Conservation (phyloP, 2,113 vertebrate species). For the Haemorhous mexicanus region DNA sequence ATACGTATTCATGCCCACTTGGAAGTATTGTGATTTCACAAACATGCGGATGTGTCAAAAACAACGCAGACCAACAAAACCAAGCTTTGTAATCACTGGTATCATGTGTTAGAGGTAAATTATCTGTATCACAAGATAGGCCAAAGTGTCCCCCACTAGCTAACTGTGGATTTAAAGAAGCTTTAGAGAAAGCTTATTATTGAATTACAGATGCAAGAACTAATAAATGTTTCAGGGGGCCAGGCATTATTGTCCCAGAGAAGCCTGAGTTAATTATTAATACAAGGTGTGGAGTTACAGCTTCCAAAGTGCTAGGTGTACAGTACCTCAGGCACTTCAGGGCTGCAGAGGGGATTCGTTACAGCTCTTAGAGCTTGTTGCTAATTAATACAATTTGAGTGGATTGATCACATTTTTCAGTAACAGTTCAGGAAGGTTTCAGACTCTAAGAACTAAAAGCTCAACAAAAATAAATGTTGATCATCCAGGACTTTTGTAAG, state of each 20-base stretch:
- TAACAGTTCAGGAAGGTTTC: conserved; percentile 50
- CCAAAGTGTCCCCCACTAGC: conserved; percentile 45
- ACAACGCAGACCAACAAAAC: conserved; percentile 17
- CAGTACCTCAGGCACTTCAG: neutral
- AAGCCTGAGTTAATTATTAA: conserved; percentile 75
- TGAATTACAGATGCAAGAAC: conserved; percentile 67
- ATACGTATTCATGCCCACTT: neutral
- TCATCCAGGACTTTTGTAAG: neutral
- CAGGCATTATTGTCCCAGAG: conserved; percentile 62
- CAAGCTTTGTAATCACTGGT: conserved; percentile 43
- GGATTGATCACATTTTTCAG: conserved; percentile 43
- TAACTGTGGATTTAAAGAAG: conserved; percentile 70
- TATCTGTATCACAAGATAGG: conserved; percentile 65
- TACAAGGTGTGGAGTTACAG: conserved; percentile 68
- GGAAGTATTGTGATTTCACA: neutral
- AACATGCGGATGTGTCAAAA: conserved; percentile 54
- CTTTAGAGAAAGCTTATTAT: conserved; percentile 67
- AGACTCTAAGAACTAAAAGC: neutral
- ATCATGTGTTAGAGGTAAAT: conserved; percentile 66
- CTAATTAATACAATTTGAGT: conserved; percentile 15
- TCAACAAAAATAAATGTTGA: neutral
- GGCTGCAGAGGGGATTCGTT: conserved; percentile 40
- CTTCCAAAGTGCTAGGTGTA: conserved; percentile 51
- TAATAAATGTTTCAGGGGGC: conserved; percentile 69
- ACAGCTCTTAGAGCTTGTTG: conserved; percentile 25